These are phyloP conservation scores for Frankliniella intonsa DNA, from an alignment of 2,888 invertebrate species.

Conservation along the genomic window DNA sequence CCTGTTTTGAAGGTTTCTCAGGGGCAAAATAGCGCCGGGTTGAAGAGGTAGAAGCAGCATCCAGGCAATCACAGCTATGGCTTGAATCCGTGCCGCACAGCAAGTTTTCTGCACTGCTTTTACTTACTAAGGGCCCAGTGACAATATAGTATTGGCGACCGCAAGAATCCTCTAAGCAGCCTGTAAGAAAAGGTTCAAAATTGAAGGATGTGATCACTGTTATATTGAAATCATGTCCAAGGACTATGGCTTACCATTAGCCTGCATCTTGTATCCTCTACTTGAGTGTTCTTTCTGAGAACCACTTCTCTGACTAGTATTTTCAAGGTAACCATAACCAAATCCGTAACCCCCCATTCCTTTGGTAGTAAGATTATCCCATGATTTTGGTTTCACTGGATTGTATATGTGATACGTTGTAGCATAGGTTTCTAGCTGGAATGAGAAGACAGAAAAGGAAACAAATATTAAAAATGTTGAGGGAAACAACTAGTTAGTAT, in stretches of 20 bases:
- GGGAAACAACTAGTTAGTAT: too few relatives aligned
- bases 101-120: slow-evolving; percentile 61
- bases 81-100: slow-evolving; percentile 58
- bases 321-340: slow-evolving; percentile 78
- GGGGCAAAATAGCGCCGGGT: not conserved
- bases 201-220: not conserved
- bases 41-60: slow-evolving; percentile 40
- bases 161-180: not conserved
- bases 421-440: slow-evolving; percentile 3
- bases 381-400: slow-evolving; percentile 73
- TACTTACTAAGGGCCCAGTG: slow-evolving; percentile 62
- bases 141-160: slow-evolving; percentile 7
- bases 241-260: slow-evolving; percentile 42
- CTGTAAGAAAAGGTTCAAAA: not conserved
- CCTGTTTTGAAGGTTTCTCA: slow-evolving; percentile 18
- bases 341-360: slow-evolving; percentile 82
- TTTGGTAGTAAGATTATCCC: slow-evolving; percentile 84
- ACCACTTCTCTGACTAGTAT: slow-evolving; percentile 48
- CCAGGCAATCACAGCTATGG: slow-evolving; percentile 67
- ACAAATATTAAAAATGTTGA: not conserved
- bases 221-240: not conserved
- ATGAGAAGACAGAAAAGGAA: not conserved
- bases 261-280: slow-evolving; percentile 46
- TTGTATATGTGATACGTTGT: slow-evolving; percentile 43
- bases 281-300: slow-evolving; percentile 37